Evolutionary conservation across 1,140 invertebrate genomes (phyloP), one percentile per base, ranked within the genome.

Genomic region (Uloborus diversus): DNA sequence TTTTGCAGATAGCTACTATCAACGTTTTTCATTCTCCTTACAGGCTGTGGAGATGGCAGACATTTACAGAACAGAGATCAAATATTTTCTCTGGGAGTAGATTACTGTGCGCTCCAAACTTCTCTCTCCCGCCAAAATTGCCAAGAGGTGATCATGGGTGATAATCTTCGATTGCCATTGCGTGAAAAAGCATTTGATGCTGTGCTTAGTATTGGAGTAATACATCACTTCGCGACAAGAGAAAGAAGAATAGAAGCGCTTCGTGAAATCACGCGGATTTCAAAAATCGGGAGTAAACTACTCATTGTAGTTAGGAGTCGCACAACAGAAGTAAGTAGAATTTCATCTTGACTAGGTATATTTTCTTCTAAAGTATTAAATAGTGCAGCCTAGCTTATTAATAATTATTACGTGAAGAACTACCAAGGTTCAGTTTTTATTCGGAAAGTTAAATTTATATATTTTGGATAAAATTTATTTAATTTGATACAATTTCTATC

Each of bases 161-260:
- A 98, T 89, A 96, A 96, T 88, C 88, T 97, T 71, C 89, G 91
- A 35, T 87, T 98, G 82, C 96, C 96, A 11, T 96, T 95, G 87
- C 91, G 95, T 32, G 94, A 96, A 86, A 94, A 94, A 84, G 92
- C 92, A 79, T 95, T 97, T 88, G 96, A 98, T 88, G 96, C 95
- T 3, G 94, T 96, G 1, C 88, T 98, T 23, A 98, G 95, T 23
- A 92, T 98, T 82, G 95, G 95, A 0, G 96, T 98, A 42, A 93
- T 98, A 69, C 96, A 98, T 87, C 89, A 90, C 82, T 94, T 98
- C 84, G 94, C 96, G 5, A 97, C 95, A 25, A 93, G 93, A 1
- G 94, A 96, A 86, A 89, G 96, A 51, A 88, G 96, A 11, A 92
- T 96, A 4, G 90, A 92, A 80, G 96, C 96, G 0, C 86, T 98